Percentiles rank a stretch among this genome's conserved stretches.
These are phyloP conservation scores for Oligia fasciuncula DNA, from an alignment of 2,888 invertebrate species.

Conservation along the genomic window DNA sequence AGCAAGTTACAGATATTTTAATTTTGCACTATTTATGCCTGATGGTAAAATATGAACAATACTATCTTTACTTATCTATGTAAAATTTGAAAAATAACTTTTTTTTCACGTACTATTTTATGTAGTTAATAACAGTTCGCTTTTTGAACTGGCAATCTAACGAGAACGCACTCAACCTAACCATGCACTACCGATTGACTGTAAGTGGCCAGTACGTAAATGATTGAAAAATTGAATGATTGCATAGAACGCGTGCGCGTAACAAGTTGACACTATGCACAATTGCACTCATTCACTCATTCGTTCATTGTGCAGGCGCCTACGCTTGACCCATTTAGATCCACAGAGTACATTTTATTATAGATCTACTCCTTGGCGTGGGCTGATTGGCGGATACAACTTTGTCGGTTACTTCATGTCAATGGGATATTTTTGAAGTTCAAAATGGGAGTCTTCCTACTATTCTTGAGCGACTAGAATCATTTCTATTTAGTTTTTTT, in stretches of 20 bases:
- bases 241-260: slow-evolving; percentile 26
- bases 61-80: too few species aligned
- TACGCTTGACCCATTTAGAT: slow-evolving; percentile 50
- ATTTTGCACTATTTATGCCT: neutral
- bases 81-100: too few species aligned
- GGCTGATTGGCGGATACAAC: slow-evolving; percentile 29
- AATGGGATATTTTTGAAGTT: neutral
- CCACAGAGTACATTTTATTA: too few species aligned
- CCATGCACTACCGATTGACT: slow-evolving; percentile 8
- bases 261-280: slow-evolving; percentile 55
- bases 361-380: slow-evolving; percentile 29
- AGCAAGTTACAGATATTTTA: neutral
- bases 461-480: too few species aligned
- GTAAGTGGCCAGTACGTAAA: slow-evolving; percentile 31
- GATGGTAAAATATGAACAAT: neutral
- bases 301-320: slow-evolving; percentile 40
- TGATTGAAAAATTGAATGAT: slow-evolving; percentile 56
- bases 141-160: slow-evolving; percentile 1
- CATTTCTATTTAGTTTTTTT: too few species aligned
- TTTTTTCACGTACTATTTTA: neutral
- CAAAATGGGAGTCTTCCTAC: neutral
- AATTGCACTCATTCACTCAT: slow-evolving; percentile 42
- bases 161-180: neutral
- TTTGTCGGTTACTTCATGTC: slow-evolving; percentile 13
- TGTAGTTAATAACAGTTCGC: neutral